Conservation (phyloP, 2,888 invertebrate species). For the Ferrisia virgata region DNA sequence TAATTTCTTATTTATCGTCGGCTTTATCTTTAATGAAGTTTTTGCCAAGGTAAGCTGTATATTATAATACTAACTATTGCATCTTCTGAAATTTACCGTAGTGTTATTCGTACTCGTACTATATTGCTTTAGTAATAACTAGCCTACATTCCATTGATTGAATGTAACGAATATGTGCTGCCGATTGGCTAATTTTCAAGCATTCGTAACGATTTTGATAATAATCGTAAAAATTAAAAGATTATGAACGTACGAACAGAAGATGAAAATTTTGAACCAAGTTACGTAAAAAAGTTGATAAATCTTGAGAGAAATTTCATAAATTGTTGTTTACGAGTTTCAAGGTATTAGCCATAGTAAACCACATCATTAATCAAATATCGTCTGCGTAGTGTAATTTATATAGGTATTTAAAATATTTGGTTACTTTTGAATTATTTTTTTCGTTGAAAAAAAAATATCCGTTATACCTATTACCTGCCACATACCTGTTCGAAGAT, state of each 20-base stretch:
- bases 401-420: background rate
- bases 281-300: background rate
- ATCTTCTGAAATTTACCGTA: too few species aligned
- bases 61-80: too few species aligned
- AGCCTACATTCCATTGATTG: too few species aligned
- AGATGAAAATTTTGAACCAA: background rate
- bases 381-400: background rate
- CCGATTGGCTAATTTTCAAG: background rate
- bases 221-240: too few species aligned
- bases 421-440: background rate
- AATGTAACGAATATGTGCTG: too few species aligned
- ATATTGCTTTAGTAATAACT: too few species aligned
- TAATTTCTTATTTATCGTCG: background rate
- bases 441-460: background rate
- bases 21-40: background rate
- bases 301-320: background rate
- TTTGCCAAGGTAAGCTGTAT: constrained; percentile 11
- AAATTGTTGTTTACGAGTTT: background rate
- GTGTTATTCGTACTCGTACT: too few species aligned
- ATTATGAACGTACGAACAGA: too few species aligned
- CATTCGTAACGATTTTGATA: too few species aligned
- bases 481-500: background rate
- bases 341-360: background rate
- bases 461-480: background rate
- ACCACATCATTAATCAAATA: background rate